These are phyloP conservation scores for Pyxicephalus adspersus DNA, from an alignment of 2,113 vertebrate genomes.

Conservation along the genomic window DNA sequence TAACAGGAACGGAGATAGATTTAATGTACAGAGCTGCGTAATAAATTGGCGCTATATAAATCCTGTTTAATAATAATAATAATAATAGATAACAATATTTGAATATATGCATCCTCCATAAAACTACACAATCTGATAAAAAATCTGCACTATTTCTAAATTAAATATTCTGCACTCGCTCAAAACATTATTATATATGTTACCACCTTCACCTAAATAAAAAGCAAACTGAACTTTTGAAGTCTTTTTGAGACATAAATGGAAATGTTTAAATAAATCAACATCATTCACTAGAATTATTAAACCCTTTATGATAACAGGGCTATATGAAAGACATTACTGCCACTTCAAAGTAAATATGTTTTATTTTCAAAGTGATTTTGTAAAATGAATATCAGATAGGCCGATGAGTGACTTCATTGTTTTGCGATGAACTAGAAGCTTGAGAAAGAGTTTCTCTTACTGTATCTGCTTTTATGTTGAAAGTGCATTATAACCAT, in stretches of 20 bases:
- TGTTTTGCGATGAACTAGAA: slow-evolving; percentile 18
- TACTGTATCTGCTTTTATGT: slow-evolving; percentile 11
- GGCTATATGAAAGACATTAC: slow-evolving; percentile 26
- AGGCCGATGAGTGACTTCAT: slow-evolving; percentile 14
- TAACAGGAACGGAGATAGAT: too few relatives aligned
- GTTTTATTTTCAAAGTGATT: slow-evolving; percentile 20
- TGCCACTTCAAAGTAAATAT: not conserved
- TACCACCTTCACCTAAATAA: not conserved
- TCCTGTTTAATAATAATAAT: too few relatives aligned
- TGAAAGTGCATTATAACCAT: slow-evolving; percentile 15
- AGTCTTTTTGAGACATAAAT: not conserved
- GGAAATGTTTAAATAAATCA: not conserved
- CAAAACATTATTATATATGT: too few relatives aligned
- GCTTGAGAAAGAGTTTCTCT: not conserved
- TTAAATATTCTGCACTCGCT: too few relatives aligned
- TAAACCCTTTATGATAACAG: slow-evolving; percentile 4
- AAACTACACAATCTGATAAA: too few relatives aligned
- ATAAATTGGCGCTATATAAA: too few relatives aligned
- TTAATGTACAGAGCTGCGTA: too few relatives aligned
- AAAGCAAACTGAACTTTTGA: not conserved
- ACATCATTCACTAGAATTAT: slow-evolving; percentile 15
- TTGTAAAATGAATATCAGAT: not conserved
- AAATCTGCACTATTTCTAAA: too few relatives aligned
- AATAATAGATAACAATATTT: too few relatives aligned
- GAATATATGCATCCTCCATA: too few relatives aligned